These are phyloP conservation scores for Rhingia rostrata DNA, from an alignment of 2,888 invertebrate genomes.

Conservation along the genomic window DNA sequence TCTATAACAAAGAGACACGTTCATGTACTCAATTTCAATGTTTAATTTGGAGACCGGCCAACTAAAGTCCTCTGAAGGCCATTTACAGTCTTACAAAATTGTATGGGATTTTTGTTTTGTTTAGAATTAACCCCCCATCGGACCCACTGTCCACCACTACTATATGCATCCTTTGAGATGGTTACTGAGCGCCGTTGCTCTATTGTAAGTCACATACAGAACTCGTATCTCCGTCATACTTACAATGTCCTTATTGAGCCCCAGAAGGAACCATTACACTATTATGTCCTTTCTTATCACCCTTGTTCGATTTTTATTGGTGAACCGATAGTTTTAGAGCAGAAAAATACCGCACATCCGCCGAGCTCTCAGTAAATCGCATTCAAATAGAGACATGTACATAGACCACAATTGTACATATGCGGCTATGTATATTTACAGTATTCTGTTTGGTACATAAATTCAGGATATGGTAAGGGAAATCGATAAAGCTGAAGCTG, in stretches of 20 bases:
- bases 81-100: slow-evolving; percentile 10
- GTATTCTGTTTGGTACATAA: slow-evolving; percentile 37
- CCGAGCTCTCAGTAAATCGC: slow-evolving; percentile 48
- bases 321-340: slow-evolving; percentile 42
- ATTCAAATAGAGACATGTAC: slow-evolving; percentile 42
- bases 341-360: slow-evolving; percentile 47
- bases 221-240: slow-evolving; percentile 22
- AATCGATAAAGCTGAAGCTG: slow-evolving; percentile 74
- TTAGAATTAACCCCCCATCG: slow-evolving; percentile 2
- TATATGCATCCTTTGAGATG: slow-evolving; percentile 18
- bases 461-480: slow-evolving; percentile 63
- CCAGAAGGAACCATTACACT: slow-evolving; percentile 25
- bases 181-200: slow-evolving; percentile 27
- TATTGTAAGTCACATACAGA: slow-evolving; percentile 22
- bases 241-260: slow-evolving; percentile 30
- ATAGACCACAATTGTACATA: slow-evolving; percentile 22
- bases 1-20: neutral
- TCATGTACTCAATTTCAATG: slow-evolving; percentile 16
- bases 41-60: slow-evolving; percentile 41
- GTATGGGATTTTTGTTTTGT: no score
- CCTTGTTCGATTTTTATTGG: slow-evolving; percentile 52
- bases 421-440: slow-evolving; percentile 24
- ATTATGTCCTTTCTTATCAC: slow-evolving; percentile 37
- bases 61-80: slow-evolving; percentile 24
- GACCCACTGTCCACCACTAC: slow-evolving; percentile 39